Base-by-base conservation (phyloP, 2,797 vertebrate genomes). In the Merluccius polli region DNA sequence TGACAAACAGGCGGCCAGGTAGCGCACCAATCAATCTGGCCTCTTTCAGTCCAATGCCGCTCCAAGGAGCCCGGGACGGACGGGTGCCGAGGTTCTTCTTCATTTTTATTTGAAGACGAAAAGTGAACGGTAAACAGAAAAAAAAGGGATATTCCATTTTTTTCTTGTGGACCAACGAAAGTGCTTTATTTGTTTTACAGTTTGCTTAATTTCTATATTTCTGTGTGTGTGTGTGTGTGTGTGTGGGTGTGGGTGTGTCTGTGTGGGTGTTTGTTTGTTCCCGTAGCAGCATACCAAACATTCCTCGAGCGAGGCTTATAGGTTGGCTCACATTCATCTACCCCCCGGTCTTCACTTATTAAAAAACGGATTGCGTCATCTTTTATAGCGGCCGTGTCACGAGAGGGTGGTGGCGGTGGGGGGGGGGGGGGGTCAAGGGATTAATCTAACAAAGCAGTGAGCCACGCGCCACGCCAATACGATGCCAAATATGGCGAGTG, bases 61-160 rank as follows among this genome's bases (percentile, higher is more conserved):
- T 73, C 87, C 91, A 93, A 93, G 92, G 92, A 90, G 88, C 92
- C 80, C n/a, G n/a, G n/a, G 77, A 70, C 67, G 80, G 79, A 44
- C 33, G 41, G 41, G 13, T 15, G 16, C 3, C 15, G 5, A 33
- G 81, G 78, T 83, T 78, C 77, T 77, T 10, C 41, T 73, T 4
- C 5, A 41, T 18, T 48, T 24, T 21, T 16, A 48, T 24, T 21
- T 16, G 18, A 35, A 48, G 3, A 48, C 18, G 0, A 48, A 2
- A 35, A 15, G 38, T 38, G 27, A 16, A 70, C 63, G 36, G 24
- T 2, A 24, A 9, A 59, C 16, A 18, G 48, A 59, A 59, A 59
- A 59, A 63, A 24, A 65, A 65, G 21, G 6, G 3, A 65, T n/a
- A 48, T 48, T 48, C 44, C 18, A 18, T 48, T 52, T 12, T 52